A percentile compares a stretch with the other conserved stretches of the same genome.
Evolutionary conservation across 2,888 invertebrate genomes (phyloP).

Genomic region (Macrosoma leucophasiata): DNA sequence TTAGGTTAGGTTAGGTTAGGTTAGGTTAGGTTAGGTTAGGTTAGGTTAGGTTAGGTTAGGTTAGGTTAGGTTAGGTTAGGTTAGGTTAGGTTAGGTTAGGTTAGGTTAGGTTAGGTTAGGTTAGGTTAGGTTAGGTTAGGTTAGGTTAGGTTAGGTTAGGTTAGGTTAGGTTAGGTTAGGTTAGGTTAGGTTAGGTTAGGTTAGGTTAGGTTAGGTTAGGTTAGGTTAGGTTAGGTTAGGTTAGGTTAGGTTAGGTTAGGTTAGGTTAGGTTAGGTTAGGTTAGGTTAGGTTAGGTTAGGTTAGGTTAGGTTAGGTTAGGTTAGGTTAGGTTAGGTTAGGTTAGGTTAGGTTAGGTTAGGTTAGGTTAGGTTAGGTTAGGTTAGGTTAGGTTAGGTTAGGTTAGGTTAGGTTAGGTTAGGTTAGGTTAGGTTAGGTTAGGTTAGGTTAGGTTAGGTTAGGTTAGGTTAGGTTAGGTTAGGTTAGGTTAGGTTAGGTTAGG

Average conservation of each 20-base stretch:
- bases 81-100: slow-evolving; percentile 5
- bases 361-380: slow-evolving; percentile 10
- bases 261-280: slow-evolving; percentile 11
- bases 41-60: slow-evolving; percentile 6
- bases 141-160: slow-evolving; percentile 11
- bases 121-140: slow-evolving; percentile 10
- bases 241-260: slow-evolving; percentile 12
- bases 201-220: slow-evolving; percentile 12
- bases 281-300: no score
- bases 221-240: slow-evolving; percentile 11
- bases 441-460: slow-evolving; percentile 9
- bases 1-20: no score
- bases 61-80: slow-evolving; percentile 6
- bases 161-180: slow-evolving; percentile 13
- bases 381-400: slow-evolving; percentile 17
- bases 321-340: slow-evolving; percentile 4
- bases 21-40: slow-evolving; percentile 2
- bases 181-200: slow-evolving; percentile 14
- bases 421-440: slow-evolving; percentile 10
- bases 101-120: slow-evolving; percentile 3
- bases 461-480: slow-evolving; percentile 8
- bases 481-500: slow-evolving; percentile 10
- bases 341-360: slow-evolving; percentile 9
- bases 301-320: slow-evolving; percentile 6
- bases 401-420: slow-evolving; percentile 22